Evolutionary conservation across 2,888 invertebrate species (phyloP).

Genomic region (Plebejus anna): DNA sequence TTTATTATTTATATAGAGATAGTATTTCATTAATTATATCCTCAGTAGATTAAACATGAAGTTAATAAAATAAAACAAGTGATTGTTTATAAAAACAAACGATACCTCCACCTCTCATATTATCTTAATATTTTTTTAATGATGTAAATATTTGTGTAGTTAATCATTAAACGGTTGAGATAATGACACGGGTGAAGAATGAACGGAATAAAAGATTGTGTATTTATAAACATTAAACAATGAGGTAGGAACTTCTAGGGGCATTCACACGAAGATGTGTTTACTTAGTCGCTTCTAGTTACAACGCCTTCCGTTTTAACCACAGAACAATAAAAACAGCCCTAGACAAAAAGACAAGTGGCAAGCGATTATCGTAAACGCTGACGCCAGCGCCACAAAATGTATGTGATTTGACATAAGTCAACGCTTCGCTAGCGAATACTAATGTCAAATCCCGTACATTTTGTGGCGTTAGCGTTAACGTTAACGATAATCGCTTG

Average conservation of each 20-base stretch:
- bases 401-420: too few species aligned
- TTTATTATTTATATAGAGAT: neutral
- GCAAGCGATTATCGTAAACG: too few species aligned
- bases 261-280: neutral
- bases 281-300: neutral
- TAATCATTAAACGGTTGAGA: slow-evolving; percentile 2
- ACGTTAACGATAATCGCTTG: too few species aligned
- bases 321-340: too few species aligned
- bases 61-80: neutral
- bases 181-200: neutral
- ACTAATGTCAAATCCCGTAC: too few species aligned
- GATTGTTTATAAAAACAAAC: slow-evolving; percentile 1
- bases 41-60: neutral
- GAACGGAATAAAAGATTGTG: neutral
- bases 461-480: too few species aligned
- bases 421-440: too few species aligned
- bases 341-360: too few species aligned
- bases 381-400: too few species aligned
- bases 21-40: neutral
- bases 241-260: neutral
- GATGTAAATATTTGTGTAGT: slow-evolving; percentile 18
- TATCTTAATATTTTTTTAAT: slow-evolving; percentile 23
- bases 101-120: neutral
- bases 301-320: too few species aligned
- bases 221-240: neutral